These are phyloP conservation scores for Cuniculus paca DNA, from an alignment of 2,797 vertebrate genomes.

Conservation along the genomic window DNA sequence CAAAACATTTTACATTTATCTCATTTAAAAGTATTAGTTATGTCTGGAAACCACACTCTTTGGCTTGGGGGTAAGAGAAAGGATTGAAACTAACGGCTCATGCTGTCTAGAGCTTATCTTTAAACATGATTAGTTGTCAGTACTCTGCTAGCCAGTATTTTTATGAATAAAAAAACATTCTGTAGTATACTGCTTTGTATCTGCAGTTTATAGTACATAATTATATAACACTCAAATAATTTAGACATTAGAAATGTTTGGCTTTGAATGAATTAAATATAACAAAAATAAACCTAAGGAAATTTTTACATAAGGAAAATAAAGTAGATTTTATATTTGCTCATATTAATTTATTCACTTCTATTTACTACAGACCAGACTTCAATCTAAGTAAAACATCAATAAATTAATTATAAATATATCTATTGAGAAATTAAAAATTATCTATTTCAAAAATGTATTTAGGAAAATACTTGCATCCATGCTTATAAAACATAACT, in stretches of 20 bases:
- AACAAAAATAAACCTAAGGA: conserved; percentile 1
- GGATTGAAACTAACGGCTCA: too few species aligned
- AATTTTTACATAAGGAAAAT: conserved; percentile 70
- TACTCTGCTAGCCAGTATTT: conserved; percentile 20
- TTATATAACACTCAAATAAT: conserved; percentile 63
- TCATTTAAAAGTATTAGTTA: conserved; percentile 59
- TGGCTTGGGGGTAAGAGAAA: neutral
- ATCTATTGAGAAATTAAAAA: conserved; percentile 42
- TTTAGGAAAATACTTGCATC: neutral
- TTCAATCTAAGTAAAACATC: conserved; percentile 49
- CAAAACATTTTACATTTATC: conserved; percentile 68
- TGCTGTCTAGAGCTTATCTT: neutral
- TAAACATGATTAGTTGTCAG: neutral
- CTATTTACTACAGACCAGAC: conserved; percentile 39
- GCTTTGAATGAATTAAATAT: conserved; percentile 51
- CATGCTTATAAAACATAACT: neutral
- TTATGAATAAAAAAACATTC: conserved; percentile 37
- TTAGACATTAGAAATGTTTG: conserved; percentile 43
- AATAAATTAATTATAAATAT: conserved; percentile 64
- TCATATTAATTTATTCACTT: conserved; percentile 59
- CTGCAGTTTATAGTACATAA: conserved; percentile 54
- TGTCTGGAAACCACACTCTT: conserved; percentile 46
- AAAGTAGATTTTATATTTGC: conserved; percentile 56
- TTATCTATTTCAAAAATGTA: conserved; percentile 36
- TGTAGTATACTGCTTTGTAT: conserved; percentile 40